Percentiles rank a stretch among this genome's conserved stretches.
phyloP scores from a whole-genome alignment of 2,888 invertebrate species.

The Oxyteleia sp. region DNA sequence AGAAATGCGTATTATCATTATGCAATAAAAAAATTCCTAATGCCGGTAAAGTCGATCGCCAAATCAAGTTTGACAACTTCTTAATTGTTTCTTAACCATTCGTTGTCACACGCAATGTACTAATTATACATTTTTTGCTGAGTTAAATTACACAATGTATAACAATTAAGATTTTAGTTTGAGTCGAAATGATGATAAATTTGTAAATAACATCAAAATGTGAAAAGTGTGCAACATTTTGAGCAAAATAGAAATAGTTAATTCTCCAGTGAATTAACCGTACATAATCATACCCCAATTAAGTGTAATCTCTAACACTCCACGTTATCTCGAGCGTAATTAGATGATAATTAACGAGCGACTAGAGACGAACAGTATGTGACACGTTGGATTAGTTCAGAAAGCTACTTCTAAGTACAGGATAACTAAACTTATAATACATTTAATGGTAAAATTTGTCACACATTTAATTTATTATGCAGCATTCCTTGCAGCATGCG shows the following conservation, averaged over 20 bases:
- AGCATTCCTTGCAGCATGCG: background rate
- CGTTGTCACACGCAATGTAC: too few species aligned
- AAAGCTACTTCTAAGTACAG: constrained; percentile 61
- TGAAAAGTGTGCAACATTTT: background rate
- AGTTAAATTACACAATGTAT: too few species aligned
- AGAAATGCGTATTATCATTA: too few species aligned
- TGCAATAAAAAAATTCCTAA: too few species aligned
- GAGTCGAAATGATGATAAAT: too few species aligned
- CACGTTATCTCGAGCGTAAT: constrained; percentile 62
- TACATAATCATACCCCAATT: constrained; percentile 62
- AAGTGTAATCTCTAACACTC: constrained; percentile 65
- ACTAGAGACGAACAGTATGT: constrained; percentile 61
- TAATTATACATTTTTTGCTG: too few species aligned
- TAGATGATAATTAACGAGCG: constrained; percentile 67
- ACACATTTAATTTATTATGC: constrained; percentile 44
- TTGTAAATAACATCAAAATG: background rate
- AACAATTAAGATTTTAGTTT: too few species aligned
- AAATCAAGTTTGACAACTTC: too few species aligned
- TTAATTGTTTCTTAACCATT: too few species aligned
- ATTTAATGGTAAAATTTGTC: constrained; percentile 54
- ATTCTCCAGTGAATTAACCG: constrained; percentile 48
- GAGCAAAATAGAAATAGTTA: constrained; percentile 8
- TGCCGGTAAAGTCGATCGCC: too few species aligned
- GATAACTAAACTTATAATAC: constrained; percentile 60
- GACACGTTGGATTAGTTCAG: constrained; percentile 64